A percentile compares a stretch with the other conserved stretches of the same genome.
phyloP scores from a whole-genome alignment of 2,888 invertebrate genomes.

The Tenthredo scrophulariae region DNA sequence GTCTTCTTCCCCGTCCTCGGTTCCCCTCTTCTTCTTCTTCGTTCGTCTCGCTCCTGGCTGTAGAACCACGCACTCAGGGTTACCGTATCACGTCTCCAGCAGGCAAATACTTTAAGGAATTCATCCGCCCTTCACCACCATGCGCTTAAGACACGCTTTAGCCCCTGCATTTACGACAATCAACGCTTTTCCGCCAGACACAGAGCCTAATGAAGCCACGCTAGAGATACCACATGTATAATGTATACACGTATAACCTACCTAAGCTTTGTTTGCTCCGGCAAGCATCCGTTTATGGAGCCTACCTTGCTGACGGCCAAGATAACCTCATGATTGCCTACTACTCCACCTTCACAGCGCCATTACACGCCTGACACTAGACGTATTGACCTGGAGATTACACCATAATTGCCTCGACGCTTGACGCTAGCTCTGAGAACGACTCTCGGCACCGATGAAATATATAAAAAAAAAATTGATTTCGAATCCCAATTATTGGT shows the following conservation, averaged over 20 bases:
- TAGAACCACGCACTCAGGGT: background rate
- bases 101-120: conserved; percentile 22
- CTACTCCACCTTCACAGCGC: conserved; percentile 19
- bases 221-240: conserved; percentile 28
- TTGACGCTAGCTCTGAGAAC: background rate
- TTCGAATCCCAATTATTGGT: conserved; percentile 14
- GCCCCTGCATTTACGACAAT: conserved; percentile 13
- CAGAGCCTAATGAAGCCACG: background rate
- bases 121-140: background rate
- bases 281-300: conserved; percentile 29
- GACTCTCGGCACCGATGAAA: conserved; percentile 5
- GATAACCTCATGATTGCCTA: conserved; percentile 33
- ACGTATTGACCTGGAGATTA: conserved; percentile 33
- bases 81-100: conserved; percentile 4
- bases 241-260: conserved; percentile 23
- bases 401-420: conserved; percentile 32
- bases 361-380: conserved; percentile 38
- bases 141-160: conserved; percentile 16
- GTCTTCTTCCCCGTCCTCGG: background rate
- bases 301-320: conserved; percentile 28
- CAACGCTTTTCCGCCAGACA: background rate
- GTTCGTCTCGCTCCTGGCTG: background rate
- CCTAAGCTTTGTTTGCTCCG: conserved; percentile 26
- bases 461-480: background rate
- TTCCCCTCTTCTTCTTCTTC: background rate